Base-by-base conservation (phyloP, 2,797 vertebrate genomes). In the Enteromius mattozi region DNA sequence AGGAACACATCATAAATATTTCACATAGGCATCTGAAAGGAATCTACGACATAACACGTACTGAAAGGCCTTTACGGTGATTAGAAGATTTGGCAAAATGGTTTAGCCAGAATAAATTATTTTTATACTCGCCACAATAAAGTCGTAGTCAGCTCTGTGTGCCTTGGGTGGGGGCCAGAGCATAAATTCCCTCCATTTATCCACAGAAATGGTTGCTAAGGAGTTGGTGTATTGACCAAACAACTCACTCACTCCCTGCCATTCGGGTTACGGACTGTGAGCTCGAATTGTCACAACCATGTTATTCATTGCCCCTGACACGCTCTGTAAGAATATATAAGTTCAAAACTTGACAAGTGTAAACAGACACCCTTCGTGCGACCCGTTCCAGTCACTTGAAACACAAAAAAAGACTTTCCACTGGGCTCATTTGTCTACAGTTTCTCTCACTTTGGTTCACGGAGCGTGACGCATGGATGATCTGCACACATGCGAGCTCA, bases 51-150 rank as follows among this genome's bases (percentile, higher is more conserved):
- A 65, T 70, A 88, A 89, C 88, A 90, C 88, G 88, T 72, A 87
- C 81, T 88, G 80, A 91, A 92, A 88, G 86, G 88, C 87, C 84
- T 89, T 89, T 85, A 88, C 40, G 86, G 89, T 85, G 90, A 90
- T 88, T 92, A 91, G 87, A 91, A 86, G 84, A 90, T 92, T 92
- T 92, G 83, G 86, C 80, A 87, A 90, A 88, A 91, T 82, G 45
- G 85, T 80, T 80, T 85, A 87, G 90, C 79, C 86, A 85, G 71
- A 61, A 85, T 87, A 89, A 90, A 93, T 91, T 90, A 91, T 92
- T 93, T 93, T 91, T 91, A 92, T 86, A 88, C 86, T 68, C 19
- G 59, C 87, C 81, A 54, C 90, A 90, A 90, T 87, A 85, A 88
- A 89, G 88, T 78, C 40, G 77, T 82, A 83, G 33, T 49, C 65